A percentile compares a stretch with the other conserved stretches of the same genome.
Conservation (phyloP, 2,797 vertebrate genomes). For the Gymnopithys bicolor region DNA sequence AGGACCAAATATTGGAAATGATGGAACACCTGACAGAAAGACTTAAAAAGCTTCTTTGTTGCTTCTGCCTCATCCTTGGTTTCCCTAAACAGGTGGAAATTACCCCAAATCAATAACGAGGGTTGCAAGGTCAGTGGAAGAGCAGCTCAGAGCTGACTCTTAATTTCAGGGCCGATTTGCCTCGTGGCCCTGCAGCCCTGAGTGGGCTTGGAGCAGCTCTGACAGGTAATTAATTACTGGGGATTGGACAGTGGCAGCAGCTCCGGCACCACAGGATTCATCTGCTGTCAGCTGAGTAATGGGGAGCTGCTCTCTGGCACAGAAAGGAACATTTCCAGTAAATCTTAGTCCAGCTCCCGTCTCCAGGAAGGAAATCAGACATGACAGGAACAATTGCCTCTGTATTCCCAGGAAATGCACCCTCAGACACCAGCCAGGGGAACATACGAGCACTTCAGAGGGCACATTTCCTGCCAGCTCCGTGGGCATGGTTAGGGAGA, state of each 20-base stretch:
- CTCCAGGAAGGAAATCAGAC: conserved; percentile 74
- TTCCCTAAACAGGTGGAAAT: conserved; percentile 66
- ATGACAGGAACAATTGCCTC: conserved; percentile 74
- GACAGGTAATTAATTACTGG: conserved; percentile 82
- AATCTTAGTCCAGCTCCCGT: conserved; percentile 70
- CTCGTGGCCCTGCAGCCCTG: conserved; percentile 51
- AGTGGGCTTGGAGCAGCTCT: conserved; percentile 67
- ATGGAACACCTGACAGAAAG: neutral
- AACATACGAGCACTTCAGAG: conserved; percentile 36
- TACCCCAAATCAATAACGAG: conserved; percentile 74
- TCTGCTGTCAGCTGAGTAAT: conserved; percentile 68
- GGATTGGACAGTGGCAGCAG: conserved; percentile 64
- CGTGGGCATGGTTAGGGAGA: fast-evolving
- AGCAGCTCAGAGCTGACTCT: conserved; percentile 58
- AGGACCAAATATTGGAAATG: neutral
- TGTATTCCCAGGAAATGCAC: conserved; percentile 54
- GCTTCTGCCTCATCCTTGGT: neutral
- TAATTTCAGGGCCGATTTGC: conserved; percentile 78
- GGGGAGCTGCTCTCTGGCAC: conserved; percentile 30
- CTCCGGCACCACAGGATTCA: conserved; percentile 61
- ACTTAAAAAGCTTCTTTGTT: neutral
- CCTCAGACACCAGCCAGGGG: conserved; percentile 48
- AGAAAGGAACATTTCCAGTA: conserved; percentile 52
- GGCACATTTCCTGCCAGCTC: neutral
- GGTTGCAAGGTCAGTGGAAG: conserved; percentile 70